phyloP scores from a whole-genome alignment of 2,797 vertebrate genomes.

The Rhyacichthys aspro region DNA sequence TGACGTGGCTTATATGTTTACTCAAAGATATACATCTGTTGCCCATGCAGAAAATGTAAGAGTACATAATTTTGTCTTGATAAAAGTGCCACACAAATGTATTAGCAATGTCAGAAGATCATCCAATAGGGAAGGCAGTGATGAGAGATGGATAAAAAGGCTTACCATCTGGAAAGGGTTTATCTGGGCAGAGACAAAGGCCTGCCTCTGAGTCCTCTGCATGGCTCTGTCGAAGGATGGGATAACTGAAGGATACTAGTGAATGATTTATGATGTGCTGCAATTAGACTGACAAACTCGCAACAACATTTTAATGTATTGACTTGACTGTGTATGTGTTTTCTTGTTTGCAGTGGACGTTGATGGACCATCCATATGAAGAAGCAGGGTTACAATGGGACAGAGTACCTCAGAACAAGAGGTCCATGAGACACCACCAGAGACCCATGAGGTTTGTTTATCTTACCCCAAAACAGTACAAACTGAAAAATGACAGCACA shows the following conservation, averaged over 20 bases:
- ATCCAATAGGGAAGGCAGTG: conserved; percentile 7
- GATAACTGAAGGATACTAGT: conserved; percentile 24
- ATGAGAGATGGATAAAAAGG: conserved; percentile 23
- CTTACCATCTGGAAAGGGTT: conserved; percentile 43
- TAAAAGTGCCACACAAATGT: conserved; percentile 9
- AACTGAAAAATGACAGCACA: neutral
- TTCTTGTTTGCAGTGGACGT: conserved; percentile 70
- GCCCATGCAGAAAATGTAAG: too few relatives aligned
- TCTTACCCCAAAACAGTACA: conserved; percentile 5
- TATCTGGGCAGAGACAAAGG: conserved; percentile 36
- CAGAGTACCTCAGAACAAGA: conserved; percentile 80
- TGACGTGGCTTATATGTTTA: neutral
- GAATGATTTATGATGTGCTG: conserved; percentile 6
- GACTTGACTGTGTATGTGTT: conserved; percentile 10
- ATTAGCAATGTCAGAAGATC: conserved; percentile 33
- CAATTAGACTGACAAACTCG: neutral
- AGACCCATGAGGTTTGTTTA: conserved; percentile 65
- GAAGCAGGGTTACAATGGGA: conserved; percentile 81
- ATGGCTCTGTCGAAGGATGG: conserved; percentile 9
- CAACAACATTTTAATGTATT: neutral
- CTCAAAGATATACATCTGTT: too few relatives aligned
- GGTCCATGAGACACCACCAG: conserved; percentile 57
- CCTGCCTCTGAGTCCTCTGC: conserved; percentile 9
- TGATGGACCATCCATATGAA: conserved; percentile 83
- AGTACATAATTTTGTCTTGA: conserved; percentile 5